Percentiles rank a stretch among this genome's conserved stretches.
These are phyloP conservation scores for Oceanodroma tethys DNA, from an alignment of 2,113 vertebrate species.

Conservation along the genomic window DNA sequence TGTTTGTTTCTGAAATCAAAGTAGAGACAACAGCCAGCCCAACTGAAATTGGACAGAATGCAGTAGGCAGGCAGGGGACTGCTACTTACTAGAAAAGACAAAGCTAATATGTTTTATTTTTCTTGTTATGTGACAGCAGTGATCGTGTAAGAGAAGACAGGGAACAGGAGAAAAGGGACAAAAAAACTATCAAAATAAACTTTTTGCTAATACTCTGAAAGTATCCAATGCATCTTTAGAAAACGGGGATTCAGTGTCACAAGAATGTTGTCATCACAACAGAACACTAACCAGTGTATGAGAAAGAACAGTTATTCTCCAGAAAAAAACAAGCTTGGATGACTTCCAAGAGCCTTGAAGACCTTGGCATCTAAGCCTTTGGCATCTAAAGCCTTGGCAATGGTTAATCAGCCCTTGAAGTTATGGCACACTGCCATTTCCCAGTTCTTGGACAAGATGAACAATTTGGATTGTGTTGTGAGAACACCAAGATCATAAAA, in stretches of 20 bases:
- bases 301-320: conserved; percentile 29
- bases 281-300: conserved; percentile 31
- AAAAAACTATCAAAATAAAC: neutral
- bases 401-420: conserved; percentile 49
- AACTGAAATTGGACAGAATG: neutral
- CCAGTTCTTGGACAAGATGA: conserved; percentile 43
- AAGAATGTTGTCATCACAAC: conserved; percentile 38
- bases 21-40: neutral
- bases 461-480: neutral
- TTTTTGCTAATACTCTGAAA: neutral
- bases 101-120: neutral
- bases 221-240: neutral
- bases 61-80: neutral
- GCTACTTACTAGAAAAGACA: neutral
- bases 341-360: conserved; percentile 37
- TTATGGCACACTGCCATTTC: conserved; percentile 24
- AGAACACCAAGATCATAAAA: conserved; percentile 35
- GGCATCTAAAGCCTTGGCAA: conserved; percentile 30
- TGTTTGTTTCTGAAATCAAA: neutral
- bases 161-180: neutral
- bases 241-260: neutral
- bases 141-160: neutral
- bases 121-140: neutral
- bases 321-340: conserved; percentile 41
- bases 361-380: conserved; percentile 15